Percentiles rank a stretch among this genome's conserved stretches.
phyloP scores from a whole-genome alignment of 2,113 vertebrate species.

The Callocephalon fimbriatum region DNA sequence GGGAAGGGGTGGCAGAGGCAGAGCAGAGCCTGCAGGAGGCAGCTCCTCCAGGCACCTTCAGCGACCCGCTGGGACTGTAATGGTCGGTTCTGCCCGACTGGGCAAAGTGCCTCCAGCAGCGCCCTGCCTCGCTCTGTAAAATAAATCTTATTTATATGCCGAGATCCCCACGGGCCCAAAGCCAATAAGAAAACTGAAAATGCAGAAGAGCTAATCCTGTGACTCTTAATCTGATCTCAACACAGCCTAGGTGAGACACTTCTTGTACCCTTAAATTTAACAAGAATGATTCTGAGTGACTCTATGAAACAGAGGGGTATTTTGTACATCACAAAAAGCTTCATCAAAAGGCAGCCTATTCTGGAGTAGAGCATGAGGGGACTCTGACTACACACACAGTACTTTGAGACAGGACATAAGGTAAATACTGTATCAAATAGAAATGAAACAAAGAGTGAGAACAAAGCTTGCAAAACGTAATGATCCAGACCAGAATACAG shows the following conservation, averaged over 20 bases:
- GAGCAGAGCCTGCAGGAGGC: background rate
- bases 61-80: background rate
- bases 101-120: background rate
- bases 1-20: background rate
- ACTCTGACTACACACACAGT: background rate
- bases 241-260: background rate
- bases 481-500: background rate
- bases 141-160: background rate
- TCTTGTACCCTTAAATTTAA: background rate
- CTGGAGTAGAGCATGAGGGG: background rate
- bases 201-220: background rate
- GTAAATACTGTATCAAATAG: background rate
- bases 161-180: background rate
- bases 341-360: background rate
- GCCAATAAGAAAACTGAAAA: background rate
- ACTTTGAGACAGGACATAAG: background rate
- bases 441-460: background rate
- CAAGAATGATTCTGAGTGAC: background rate
- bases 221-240: slow-evolving; percentile 5
- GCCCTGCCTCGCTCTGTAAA: background rate
- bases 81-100: rapidly evolving
- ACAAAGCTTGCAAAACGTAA: background rate
- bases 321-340: background rate
- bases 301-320: background rate
- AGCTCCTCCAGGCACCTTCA: background rate